Base-by-base conservation (phyloP, 2,888 invertebrate species). In the Autographa gamma region DNA sequence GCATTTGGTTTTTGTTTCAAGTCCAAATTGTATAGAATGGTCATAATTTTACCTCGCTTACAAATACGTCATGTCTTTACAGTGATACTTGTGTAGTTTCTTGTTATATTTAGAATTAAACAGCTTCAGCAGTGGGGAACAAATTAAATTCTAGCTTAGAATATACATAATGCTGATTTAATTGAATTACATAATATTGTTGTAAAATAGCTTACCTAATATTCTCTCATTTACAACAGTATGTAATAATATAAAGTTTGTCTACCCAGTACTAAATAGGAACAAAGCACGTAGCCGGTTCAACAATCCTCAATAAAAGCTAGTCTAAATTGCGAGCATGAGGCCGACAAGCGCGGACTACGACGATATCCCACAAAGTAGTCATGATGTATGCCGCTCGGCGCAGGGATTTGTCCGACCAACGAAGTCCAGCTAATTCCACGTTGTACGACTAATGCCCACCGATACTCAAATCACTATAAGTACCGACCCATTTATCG, bases 401-500 rank as follows among this genome's bases (percentile, higher is more conserved):
- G 60, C 31, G 16, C 16, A 32, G 5, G 14, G 38, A 38, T 38
- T 38, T 19, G 31, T 8, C 31, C 14, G 16, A 13, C 16, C 13
- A 5, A 11, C 31, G 61, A 58, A 56, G 59, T 56, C 32, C 66
- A 19, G 66, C 69, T 77, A 67, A 77, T 73, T 77, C 66, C 54
- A 41, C 73, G 54, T 66, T 58, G 64, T 64, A 77, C n/a, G 48
- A 54, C 66, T 54, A 62, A 66, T 32, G 25, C 19, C 11, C 34
- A 18, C 65, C 38, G 34, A 63, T 48, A 65, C 54, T 63, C 59
- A 18, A 61, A 38, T 56, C 54, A 68, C 63, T 66, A 62, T 60
- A 65, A 74, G 54, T 63, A 48, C 71, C 59, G 48, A 14, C 66
- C 16, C 65, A 69, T 66, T 77, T 74, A 66, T 74, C 54, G 52